A percentile compares a stretch with the other conserved stretches of the same genome.
Evolutionary conservation across 2,888 invertebrate genomes (phyloP).

Genomic region (Papilio protenor): DNA sequence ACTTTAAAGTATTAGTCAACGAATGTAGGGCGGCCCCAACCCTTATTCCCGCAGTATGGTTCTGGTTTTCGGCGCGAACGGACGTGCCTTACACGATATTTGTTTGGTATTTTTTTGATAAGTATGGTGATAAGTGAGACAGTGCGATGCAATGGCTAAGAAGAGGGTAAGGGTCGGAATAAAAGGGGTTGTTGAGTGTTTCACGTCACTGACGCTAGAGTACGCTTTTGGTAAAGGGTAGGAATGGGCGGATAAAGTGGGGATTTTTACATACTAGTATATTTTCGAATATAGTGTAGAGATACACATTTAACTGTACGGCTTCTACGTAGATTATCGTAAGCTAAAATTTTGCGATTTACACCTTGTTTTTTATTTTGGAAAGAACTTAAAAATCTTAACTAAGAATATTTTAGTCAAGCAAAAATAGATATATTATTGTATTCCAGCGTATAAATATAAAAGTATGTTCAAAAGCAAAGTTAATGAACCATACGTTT

Average conservation of each 20-base stretch:
- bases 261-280: conserved; percentile 9
- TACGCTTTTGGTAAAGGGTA: conserved; percentile 12
- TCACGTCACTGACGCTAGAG: conserved; percentile 28
- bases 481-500: neutral
- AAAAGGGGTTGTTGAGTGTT: conserved; percentile 35
- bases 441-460: no score
- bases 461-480: neutral
- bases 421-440: neutral
- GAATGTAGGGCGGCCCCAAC: conserved; percentile 40
- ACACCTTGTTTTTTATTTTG: no score
- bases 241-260: neutral
- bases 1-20: conserved; percentile 18
- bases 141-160: conserved; percentile 42
- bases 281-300: neutral
- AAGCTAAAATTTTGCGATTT: no score
- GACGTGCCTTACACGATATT: conserved; percentile 8
- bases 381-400: neutral
- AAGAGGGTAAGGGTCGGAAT: conserved; percentile 40
- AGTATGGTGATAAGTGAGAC: conserved; percentile 41
- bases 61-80: conserved; percentile 36
- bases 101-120: neutral
- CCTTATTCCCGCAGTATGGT: conserved; percentile 42
- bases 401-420: neutral
- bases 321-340: no score
- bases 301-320: no score